Percentiles rank a stretch among this genome's conserved stretches.
Evolutionary conservation across 2,113 vertebrate species (phyloP).

Genomic region (Gymnogyps californianus): DNA sequence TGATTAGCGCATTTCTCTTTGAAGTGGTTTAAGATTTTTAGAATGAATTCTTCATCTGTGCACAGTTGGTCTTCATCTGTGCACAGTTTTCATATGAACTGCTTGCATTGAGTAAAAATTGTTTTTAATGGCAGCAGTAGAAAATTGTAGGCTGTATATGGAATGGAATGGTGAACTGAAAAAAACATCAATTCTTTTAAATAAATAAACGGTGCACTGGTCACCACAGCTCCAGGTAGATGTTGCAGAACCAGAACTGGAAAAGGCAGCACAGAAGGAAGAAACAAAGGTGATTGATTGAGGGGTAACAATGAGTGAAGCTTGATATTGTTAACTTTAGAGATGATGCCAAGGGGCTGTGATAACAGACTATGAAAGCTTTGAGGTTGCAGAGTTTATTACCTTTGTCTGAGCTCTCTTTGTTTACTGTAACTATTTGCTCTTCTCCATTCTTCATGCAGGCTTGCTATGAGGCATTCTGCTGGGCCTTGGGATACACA

Average conservation of each 20-base stretch:
- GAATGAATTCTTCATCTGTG: not conserved
- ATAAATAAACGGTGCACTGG: not conserved
- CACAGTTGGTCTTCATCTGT: not conserved
- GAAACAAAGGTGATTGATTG: not conserved
- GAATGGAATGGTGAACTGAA: not conserved
- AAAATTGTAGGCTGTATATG: not conserved
- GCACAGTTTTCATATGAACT: not conserved
- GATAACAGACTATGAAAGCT: not conserved
- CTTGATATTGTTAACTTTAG: not conserved
- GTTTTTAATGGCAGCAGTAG: not conserved
- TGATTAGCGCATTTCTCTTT: not conserved
- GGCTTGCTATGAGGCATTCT: not conserved
- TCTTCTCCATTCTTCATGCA: not conserved
- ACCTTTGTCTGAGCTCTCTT: not conserved
- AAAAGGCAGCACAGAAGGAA: not conserved
- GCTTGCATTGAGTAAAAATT: not conserved
- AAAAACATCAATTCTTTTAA: not conserved
- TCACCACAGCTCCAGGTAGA: not conserved
- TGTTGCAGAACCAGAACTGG: not conserved
- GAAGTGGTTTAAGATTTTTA: not conserved
- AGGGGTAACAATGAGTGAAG: not conserved
- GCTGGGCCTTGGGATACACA: not conserved
- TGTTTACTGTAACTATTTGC: not conserved
- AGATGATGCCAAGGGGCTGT: not conserved
- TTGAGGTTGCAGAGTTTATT: not conserved